A percentile compares a stretch with the other conserved stretches of the same genome.
Conservation (phyloP, 2,888 invertebrate species). For the Drosophila diplacantha region DNA sequence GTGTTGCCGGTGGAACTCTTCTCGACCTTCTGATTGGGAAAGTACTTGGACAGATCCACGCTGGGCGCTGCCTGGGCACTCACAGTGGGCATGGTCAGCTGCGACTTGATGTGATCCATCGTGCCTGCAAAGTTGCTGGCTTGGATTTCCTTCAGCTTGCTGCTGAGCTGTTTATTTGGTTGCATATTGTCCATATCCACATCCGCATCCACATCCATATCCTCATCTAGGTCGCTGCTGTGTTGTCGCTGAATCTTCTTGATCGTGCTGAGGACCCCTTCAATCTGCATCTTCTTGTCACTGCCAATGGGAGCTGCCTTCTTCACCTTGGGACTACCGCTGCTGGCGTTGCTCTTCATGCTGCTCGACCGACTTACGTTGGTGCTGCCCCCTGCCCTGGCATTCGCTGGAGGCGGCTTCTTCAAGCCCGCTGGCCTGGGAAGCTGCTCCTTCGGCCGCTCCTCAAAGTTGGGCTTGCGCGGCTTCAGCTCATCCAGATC, state of each 20-base stretch:
- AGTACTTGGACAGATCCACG: slow-evolving; percentile 77
- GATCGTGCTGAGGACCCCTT: slow-evolving; percentile 66
- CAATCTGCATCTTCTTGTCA: slow-evolving; percentile 70
- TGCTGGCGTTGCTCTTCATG: slow-evolving; percentile 57
- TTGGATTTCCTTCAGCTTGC: slow-evolving; percentile 76
- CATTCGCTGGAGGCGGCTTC: slow-evolving; percentile 26
- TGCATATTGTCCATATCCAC: slow-evolving; percentile 49
- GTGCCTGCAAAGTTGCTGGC: slow-evolving; percentile 76
- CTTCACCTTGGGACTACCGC: slow-evolving; percentile 45
- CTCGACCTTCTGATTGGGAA: slow-evolving; percentile 75
- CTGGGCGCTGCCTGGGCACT: slow-evolving; percentile 67
- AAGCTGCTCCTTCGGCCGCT: slow-evolving; percentile 54
- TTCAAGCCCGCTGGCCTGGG: slow-evolving; percentile 43
- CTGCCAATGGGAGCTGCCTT: slow-evolving; percentile 31
- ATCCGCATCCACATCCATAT: slow-evolving; percentile 63
- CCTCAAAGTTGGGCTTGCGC: slow-evolving; percentile 62
- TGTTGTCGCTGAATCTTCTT: slow-evolving; percentile 57
- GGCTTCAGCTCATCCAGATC: slow-evolving; percentile 53
- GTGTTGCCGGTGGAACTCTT: slow-evolving; percentile 63
- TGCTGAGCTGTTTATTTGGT: slow-evolving; percentile 59
- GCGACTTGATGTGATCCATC: slow-evolving; percentile 76
- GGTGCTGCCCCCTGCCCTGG: slow-evolving; percentile 45
- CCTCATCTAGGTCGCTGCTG: slow-evolving; percentile 48
- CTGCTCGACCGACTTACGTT: slow-evolving; percentile 62
- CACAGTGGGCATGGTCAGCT: slow-evolving; percentile 74